A percentile compares a stretch with the other conserved stretches of the same genome.
Evolutionary conservation across 2,113 vertebrate species (phyloP).

Genomic region (Nothocercus nigrocapillus): DNA sequence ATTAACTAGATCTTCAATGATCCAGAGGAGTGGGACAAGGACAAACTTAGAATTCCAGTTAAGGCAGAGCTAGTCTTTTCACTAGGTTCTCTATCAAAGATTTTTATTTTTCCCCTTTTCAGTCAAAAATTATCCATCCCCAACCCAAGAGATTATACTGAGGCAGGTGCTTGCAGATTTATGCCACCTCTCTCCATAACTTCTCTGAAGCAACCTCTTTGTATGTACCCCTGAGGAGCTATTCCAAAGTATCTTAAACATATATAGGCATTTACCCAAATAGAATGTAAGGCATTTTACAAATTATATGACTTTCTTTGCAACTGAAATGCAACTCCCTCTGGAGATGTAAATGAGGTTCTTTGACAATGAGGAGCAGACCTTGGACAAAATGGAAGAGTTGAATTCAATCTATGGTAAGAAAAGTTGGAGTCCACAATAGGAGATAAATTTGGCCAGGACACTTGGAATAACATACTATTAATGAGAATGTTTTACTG

Average conservation of each 20-base stretch:
- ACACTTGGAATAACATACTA: not conserved
- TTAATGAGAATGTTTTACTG: not conserved
- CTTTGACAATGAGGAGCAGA: not conserved
- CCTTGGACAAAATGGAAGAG: not conserved
- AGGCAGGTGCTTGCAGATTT: slow-evolving; percentile 6
- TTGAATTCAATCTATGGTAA: not conserved
- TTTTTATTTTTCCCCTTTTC: not conserved
- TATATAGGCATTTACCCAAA: not conserved
- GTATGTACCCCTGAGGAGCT: not conserved
- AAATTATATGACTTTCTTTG: not conserved
- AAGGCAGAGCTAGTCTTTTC: not conserved
- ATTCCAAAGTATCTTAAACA: not conserved
- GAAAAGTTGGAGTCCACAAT: not conserved
- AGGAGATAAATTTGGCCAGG: not conserved
- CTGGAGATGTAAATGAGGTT: not conserved
- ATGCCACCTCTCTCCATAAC: not conserved
- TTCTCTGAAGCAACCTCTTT: not conserved
- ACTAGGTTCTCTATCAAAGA: not conserved
- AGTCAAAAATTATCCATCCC: not conserved
- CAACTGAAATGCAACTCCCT: not conserved
- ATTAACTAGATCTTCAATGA: not conserved
- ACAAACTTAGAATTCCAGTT: slow-evolving; percentile 16
- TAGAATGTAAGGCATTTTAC: not conserved
- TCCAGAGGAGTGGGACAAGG: not conserved
- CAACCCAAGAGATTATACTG: not conserved